Base-by-base conservation (phyloP, 2,797 vertebrate species). In the Esox masquinongy region DNA sequence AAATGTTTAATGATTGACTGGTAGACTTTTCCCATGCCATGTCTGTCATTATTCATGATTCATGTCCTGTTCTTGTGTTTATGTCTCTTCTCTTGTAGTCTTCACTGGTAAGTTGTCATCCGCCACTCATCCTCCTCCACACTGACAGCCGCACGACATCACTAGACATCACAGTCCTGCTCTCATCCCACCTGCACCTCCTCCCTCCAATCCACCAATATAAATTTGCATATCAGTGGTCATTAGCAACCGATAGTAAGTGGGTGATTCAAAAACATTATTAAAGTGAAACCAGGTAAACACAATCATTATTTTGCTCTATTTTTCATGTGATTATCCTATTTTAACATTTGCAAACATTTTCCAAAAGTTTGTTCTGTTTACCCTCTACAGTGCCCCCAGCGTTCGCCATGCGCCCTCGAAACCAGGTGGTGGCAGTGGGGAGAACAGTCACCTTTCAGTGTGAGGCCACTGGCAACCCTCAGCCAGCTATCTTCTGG, bases 401-500 rank as follows among this genome's bases (percentile, higher is more conserved):
- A 3, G 95, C 95, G 69, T 98, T 99, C 86, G 95, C 95, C 76
- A 92, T 97, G 70, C 96, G 95, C 77, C 97, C 97, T 77, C 95
- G 96, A 75, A 97, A 99, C 90, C 97, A 98, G 88, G 95, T 96
- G 82, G 95, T 94, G 84, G 93, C 96, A 0, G 89, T 95, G 88
- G 96, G 97, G 66, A 93, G 97, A 85, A 97, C 95, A 0, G 96
- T 97, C 83, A 97, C 96, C 80, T 98, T 98, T 89, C 96, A 96
- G 84, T 99, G 97, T 76, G 96, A 98, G 88, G 97, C 96, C 72
- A 96, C 96, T 0, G 97, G 97, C 70, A 98, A 97, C 82, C 97
- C 97, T 12, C 97, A 97, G 84, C 97, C 97, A 19, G 97, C 97
- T 79, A 98, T 99, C 88, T 99, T 99, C 92, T 99, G 97, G 97